Evolutionary conservation across 2,113 vertebrate species (phyloP).

Genomic region (Sapajus apella): DNA sequence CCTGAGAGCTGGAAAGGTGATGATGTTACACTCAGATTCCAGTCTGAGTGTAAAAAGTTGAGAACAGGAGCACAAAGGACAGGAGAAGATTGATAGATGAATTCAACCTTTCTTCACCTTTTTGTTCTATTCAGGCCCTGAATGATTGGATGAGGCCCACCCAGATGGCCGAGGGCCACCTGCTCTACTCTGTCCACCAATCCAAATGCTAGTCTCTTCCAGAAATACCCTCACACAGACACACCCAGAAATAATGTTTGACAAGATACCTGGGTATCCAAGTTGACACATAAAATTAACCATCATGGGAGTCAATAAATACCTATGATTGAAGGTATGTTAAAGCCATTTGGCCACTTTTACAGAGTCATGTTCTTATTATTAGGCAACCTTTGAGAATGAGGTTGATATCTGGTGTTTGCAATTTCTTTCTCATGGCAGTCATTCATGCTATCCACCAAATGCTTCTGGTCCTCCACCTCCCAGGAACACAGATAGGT

Average conservation of each 20-base stretch:
- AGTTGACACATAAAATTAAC: not conserved
- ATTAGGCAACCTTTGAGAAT: not conserved
- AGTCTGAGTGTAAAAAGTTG: not conserved
- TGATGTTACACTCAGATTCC: no score
- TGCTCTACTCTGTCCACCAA: not conserved
- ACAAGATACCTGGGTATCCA: not conserved
- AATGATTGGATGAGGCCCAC: not conserved
- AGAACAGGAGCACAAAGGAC: not conserved
- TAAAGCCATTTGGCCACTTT: not conserved
- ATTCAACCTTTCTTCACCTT: not conserved
- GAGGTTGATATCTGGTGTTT: not conserved
- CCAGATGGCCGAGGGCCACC: no score
- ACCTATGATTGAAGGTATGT: accelerated
- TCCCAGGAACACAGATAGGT: not conserved
- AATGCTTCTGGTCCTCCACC: not conserved
- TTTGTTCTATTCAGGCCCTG: not conserved
- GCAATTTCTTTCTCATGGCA: not conserved
- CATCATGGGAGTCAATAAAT: not conserved
- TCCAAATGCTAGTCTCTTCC: not conserved
- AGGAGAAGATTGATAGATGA: not conserved
- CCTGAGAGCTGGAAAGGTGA: not conserved
- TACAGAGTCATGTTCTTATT: not conserved
- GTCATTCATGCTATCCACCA: not conserved
- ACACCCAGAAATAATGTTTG: not conserved
- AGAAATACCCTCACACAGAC: not conserved